A percentile compares a stretch with the other conserved stretches of the same genome.
Conservation (phyloP, 2,888 invertebrate species). For the Ischnura elegans region DNA sequence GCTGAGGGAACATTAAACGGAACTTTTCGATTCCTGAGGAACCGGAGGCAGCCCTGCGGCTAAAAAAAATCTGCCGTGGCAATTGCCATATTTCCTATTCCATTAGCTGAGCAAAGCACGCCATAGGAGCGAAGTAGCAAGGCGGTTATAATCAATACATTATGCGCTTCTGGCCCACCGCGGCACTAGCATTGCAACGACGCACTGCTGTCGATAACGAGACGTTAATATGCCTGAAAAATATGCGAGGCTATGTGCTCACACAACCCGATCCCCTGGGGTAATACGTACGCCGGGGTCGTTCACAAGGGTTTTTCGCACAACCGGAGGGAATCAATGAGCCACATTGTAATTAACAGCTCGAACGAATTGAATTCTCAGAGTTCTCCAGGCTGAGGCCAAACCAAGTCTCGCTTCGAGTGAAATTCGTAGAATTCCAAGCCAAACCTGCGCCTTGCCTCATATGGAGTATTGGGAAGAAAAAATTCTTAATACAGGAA, state of each 20-base stretch:
- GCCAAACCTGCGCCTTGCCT: not conserved
- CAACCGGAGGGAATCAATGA: not conserved
- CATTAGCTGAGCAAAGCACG: constrained; percentile 1
- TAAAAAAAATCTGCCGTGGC: not conserved
- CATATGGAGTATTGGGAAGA: no score
- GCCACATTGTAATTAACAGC: not conserved
- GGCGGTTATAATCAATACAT: not conserved
- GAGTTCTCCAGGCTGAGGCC: not conserved
- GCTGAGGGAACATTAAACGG: not conserved
- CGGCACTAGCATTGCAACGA: not conserved
- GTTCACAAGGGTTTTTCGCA: not conserved
- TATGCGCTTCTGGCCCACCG: not conserved
- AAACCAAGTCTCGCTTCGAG: not conserved
- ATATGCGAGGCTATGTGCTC: not conserved
- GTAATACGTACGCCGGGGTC: not conserved
- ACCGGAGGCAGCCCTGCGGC: not conserved
- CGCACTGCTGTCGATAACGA: not conserved
- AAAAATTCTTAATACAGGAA: no score
- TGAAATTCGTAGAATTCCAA: not conserved
- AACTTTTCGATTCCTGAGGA: not conserved
- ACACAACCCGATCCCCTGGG: not conserved
- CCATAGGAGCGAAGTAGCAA: not conserved
- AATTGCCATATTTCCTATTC: not conserved
- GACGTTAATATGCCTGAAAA: not conserved
- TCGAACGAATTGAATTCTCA: not conserved